Percentiles rank a stretch among this genome's conserved stretches.
Evolutionary conservation across 2,888 invertebrate species (phyloP).

Genomic region (Flabesymbios commensalis): DNA sequence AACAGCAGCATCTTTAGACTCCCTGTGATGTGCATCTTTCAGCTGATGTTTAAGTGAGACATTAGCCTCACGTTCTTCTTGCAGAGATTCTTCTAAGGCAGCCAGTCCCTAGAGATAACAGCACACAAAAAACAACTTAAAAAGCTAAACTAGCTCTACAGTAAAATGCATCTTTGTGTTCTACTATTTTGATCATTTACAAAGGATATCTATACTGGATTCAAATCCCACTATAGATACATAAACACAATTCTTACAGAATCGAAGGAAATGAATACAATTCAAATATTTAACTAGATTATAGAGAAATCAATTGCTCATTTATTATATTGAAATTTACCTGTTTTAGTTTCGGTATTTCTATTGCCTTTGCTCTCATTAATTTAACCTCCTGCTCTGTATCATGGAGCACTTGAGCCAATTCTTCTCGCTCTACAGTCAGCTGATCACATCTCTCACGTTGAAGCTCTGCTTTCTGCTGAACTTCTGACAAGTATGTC

Average conservation of each 20-base stretch:
- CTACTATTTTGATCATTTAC: no score
- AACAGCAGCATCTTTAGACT: no score
- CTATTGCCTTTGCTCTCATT: slow-evolving; percentile 45
- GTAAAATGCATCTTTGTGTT: no score
- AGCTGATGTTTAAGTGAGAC: slow-evolving; percentile 48
- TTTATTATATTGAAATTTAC: slow-evolving; percentile 4
- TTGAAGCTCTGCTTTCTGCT: slow-evolving; percentile 45
- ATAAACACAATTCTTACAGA: no score
- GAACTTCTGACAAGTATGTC: slow-evolving; percentile 51
- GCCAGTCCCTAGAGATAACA: slow-evolving; percentile 38
- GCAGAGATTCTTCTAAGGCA: slow-evolving; percentile 45
- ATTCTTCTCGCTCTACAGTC: slow-evolving; percentile 43
- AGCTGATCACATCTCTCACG: slow-evolving; percentile 46
- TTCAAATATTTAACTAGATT: no score
- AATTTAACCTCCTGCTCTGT: slow-evolving; percentile 46
- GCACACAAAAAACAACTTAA: neutral
- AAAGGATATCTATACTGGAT: neutral
- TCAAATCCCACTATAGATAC: no score
- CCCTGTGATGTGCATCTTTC: slow-evolving; percentile 41
- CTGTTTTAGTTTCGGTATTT: slow-evolving; percentile 19
- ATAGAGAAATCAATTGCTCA: no score
- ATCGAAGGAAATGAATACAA: no score
- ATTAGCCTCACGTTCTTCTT: slow-evolving; percentile 44
- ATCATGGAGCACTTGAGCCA: slow-evolving; percentile 42
- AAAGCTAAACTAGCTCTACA: no score